Percentiles rank a stretch among this genome's conserved stretches.
These are phyloP conservation scores for Babylonia areolata DNA, from an alignment of 1,140 invertebrate genomes.

Conservation along the genomic window DNA sequence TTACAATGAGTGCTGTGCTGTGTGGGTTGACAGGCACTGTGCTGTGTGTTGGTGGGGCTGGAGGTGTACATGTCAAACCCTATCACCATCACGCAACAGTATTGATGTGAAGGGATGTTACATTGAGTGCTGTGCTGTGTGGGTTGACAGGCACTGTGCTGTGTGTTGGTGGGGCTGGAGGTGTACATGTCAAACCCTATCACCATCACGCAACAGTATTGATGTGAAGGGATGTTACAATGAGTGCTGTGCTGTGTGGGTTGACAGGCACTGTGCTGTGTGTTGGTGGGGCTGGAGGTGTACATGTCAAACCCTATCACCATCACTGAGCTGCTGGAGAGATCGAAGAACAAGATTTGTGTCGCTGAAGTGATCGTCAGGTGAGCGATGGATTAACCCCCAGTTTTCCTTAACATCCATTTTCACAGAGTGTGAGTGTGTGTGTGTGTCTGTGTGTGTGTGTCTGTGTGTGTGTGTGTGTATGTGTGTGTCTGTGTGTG, in stretches of 20 bases:
- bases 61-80: constrained; percentile 27
- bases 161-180: background rate
- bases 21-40: background rate
- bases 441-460: no score
- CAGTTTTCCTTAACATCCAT: no score
- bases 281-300: constrained; percentile 26
- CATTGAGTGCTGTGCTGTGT: background rate
- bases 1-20: constrained; percentile 1
- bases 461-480: no score
- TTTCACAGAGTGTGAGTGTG: no score
- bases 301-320: constrained; percentile 21
- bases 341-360: constrained; percentile 27
- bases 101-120: no score
- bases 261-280: constrained; percentile 16
- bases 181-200: constrained; percentile 23
- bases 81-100: constrained; percentile 7
- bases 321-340: constrained; percentile 25
- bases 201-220: constrained; percentile 10
- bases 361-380: constrained; percentile 1
- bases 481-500: no score
- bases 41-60: background rate
- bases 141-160: background rate
- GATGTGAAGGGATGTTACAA: no score
- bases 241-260: background rate
- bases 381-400: no score